These are phyloP conservation scores for Galerucella pusilla DNA, from an alignment of 2,888 invertebrate genomes.

Conservation along the genomic window DNA sequence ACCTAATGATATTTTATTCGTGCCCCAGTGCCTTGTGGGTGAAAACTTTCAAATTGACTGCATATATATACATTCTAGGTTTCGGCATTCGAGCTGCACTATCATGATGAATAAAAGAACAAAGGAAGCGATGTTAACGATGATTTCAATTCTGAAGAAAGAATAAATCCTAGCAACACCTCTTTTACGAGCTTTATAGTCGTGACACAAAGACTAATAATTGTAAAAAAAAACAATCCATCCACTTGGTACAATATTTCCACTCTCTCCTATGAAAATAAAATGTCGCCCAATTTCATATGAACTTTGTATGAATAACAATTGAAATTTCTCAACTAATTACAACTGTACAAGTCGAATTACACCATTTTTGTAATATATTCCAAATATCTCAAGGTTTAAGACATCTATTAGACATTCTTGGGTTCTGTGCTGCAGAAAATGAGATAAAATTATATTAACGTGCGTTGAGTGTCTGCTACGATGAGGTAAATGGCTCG, in stretches of 20 bases:
- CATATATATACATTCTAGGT: no score
- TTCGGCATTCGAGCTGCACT: no score
- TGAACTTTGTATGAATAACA: constrained; percentile 5
- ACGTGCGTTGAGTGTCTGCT: constrained; percentile 1
- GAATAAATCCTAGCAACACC: no score
- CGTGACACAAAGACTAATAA: not conserved
- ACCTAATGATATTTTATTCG: no score
- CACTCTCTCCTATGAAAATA: not conserved
- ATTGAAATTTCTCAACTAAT: constrained; percentile 10
- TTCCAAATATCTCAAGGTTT: constrained; percentile 17
- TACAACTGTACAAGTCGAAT: constrained; percentile 2
- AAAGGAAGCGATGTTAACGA: no score
- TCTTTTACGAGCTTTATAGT: no score
- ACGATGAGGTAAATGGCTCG: constrained; percentile 9
- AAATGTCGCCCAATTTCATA: not conserved
- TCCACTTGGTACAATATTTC: not conserved
- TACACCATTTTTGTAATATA: constrained; percentile 16
- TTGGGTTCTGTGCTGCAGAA: constrained; percentile 7
- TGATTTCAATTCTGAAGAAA: no score
- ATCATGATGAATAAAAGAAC: no score
- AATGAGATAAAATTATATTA: constrained; percentile 19
- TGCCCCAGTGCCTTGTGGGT: no score
- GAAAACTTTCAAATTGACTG: no score
- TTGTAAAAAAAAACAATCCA: not conserved
- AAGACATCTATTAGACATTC: constrained; percentile 12